These are phyloP conservation scores for Xylota segnis DNA, from an alignment of 2,888 invertebrate genomes.

Conservation along the genomic window DNA sequence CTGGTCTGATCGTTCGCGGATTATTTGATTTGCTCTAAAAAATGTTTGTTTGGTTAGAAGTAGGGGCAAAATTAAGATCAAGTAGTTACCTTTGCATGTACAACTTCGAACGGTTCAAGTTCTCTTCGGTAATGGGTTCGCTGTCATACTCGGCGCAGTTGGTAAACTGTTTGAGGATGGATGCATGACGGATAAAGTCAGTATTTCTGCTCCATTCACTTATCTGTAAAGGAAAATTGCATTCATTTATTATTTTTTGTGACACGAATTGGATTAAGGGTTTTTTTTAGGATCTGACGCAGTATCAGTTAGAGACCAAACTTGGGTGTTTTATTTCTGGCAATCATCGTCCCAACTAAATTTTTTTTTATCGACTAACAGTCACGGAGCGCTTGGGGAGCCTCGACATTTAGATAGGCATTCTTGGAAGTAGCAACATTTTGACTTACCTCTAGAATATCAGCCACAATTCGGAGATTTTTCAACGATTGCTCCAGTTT, in stretches of 20 bases:
- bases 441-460: conserved; percentile 88
- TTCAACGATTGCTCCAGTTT: conserved; percentile 90
- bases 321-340: no score
- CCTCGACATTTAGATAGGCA: no score
- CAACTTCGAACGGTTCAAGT: conserved; percentile 84
- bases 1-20: conserved; percentile 89
- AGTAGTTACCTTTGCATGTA: conserved; percentile 85
- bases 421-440: no score
- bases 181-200: conserved; percentile 84
- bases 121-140: conserved; percentile 83
- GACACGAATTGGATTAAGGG: no score
- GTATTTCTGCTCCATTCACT: conserved; percentile 87
- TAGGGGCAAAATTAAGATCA: background rate
- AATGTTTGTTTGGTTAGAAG: conserved; percentile 6
- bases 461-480: conserved; percentile 93
- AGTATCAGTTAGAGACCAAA: no score
- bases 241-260: no score
- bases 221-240: no score
- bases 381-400: no score
- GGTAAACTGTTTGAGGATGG: conserved; percentile 83
- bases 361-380: no score
- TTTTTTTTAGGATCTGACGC: no score
- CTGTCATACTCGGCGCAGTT: conserved; percentile 81
- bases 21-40: conserved; percentile 89
- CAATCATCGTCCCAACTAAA: no score